Conservation (phyloP, 2,797 vertebrate species). For the Alauda arvensis region DNA sequence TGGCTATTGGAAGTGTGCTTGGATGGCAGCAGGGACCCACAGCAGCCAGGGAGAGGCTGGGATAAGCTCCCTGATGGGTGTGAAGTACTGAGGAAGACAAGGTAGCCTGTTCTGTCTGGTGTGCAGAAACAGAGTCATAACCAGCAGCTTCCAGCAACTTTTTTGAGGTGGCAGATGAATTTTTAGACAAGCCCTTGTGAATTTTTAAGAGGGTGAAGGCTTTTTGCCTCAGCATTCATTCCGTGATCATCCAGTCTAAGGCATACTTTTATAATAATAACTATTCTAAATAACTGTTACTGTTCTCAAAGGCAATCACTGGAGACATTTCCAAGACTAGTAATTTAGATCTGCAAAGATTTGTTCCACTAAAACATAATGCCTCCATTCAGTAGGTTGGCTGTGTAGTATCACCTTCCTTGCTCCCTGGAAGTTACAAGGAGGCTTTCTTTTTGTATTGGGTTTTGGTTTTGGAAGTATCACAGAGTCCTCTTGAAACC, state of each 20-base stretch:
- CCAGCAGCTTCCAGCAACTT: background rate
- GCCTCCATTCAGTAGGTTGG: background rate
- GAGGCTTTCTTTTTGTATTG: background rate
- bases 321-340: background rate
- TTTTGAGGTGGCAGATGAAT: background rate
- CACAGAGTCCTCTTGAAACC: background rate
- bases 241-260: background rate
- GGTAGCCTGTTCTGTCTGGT: background rate
- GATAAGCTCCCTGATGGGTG: background rate
- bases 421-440: background rate
- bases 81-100: background rate
- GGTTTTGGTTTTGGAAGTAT: background rate
- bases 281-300: background rate
- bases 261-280: background rate
- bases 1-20: background rate
- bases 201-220: background rate
- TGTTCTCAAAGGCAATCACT: background rate
- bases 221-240: background rate
- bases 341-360: background rate
- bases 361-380: background rate
- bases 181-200: background rate
- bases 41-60: background rate
- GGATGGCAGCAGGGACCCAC: background rate
- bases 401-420: background rate
- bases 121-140: background rate